A percentile compares a stretch with the other conserved stretches of the same genome.
Evolutionary conservation across 2,888 invertebrate genomes (phyloP).

Genomic region (Apodemia hepburni): DNA sequence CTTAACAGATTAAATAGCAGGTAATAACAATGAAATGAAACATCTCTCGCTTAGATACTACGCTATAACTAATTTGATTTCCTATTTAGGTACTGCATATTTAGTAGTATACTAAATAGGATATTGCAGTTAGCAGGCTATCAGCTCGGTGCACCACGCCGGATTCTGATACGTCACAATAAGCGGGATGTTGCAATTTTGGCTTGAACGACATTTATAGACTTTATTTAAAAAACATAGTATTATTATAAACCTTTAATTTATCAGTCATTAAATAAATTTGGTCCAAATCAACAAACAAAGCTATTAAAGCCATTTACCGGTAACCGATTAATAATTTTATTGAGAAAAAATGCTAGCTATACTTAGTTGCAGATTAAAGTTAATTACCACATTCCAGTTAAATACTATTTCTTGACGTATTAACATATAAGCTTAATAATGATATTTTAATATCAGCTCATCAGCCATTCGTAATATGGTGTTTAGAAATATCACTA

Average conservation of each 20-base stretch:
- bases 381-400: no score
- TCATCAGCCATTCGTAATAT: no score
- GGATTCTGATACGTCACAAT: conserved; percentile 1
- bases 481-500: no score
- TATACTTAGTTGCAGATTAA: no score
- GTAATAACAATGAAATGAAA: no score
- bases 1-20: no score
- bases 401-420: no score
- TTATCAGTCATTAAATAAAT: background rate
- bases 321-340: background rate
- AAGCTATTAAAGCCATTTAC: background rate
- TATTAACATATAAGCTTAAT: no score
- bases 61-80: background rate
- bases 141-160: conserved; percentile 10
- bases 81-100: background rate
- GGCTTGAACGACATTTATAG: background rate
- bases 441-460: no score
- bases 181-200: conserved; percentile 2
- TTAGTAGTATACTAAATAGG: conserved; percentile 4
- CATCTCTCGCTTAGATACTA: background rate
- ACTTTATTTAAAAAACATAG: background rate
- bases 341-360: no score
- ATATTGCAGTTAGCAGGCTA: conserved; percentile 7
- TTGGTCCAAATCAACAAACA: background rate
- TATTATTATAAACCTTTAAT: background rate